phyloP scores from a whole-genome alignment of 2,888 invertebrate species.

The Melinaea marsaeus region DNA sequence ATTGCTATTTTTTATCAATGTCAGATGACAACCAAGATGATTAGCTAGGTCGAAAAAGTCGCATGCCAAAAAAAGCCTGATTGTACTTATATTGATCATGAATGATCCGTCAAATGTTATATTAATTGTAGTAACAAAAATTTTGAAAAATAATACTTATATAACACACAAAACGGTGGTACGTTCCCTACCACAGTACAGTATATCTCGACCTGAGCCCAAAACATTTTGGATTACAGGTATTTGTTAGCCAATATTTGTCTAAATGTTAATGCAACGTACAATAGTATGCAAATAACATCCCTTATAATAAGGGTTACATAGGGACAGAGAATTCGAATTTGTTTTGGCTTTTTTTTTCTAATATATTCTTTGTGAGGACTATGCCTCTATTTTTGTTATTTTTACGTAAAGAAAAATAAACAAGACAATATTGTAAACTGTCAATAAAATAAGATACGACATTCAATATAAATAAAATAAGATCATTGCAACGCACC shows the following conservation, averaged over 20 bases:
- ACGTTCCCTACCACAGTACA: constrained; percentile 4
- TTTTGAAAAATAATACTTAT: neutral
- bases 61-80: too few species aligned
- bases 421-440: too few species aligned
- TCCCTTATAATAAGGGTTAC: constrained; percentile 44
- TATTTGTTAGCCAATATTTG: constrained; percentile 41
- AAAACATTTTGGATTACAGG: constrained; percentile 31
- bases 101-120: too few species aligned
- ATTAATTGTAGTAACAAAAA: too few species aligned
- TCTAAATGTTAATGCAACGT: constrained; percentile 64
- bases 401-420: too few species aligned
- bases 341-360: constrained; percentile 6
- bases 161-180: neutral
- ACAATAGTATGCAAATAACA: constrained; percentile 69
- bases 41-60: too few species aligned
- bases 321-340: constrained; percentile 13
- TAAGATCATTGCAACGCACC: neutral
- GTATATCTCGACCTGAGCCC: constrained; percentile 8
- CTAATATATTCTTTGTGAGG: neutral
- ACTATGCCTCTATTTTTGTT: neutral
- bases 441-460: too few species aligned
- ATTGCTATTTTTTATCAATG: too few species aligned
- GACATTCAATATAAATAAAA: too few species aligned
- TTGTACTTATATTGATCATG: too few species aligned
- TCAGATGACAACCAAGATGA: too few species aligned